Percentiles rank a stretch among this genome's conserved stretches.
Evolutionary conservation across 2,797 vertebrate genomes (phyloP).

Genomic region (Pantherophis alleghaniensis): DNA sequence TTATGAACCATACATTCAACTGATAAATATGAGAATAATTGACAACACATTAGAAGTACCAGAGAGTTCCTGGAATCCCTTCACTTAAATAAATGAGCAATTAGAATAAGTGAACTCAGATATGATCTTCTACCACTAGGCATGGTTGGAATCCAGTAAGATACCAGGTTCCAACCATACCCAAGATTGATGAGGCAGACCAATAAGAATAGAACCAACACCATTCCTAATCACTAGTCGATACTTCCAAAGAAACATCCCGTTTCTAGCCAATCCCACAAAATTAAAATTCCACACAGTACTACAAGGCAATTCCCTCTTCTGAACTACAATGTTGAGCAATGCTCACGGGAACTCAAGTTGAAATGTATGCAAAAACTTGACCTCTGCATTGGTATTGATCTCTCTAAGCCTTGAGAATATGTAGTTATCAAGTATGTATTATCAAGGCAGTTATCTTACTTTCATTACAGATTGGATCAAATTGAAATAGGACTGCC

Average conservation of each 20-base stretch:
- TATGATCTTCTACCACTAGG: background rate
- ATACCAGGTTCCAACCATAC: background rate
- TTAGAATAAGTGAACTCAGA: background rate
- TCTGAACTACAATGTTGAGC: background rate
- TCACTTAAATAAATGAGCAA: background rate
- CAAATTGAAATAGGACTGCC: background rate
- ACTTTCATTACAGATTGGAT: background rate
- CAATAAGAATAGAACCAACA: background rate
- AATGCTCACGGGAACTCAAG: background rate
- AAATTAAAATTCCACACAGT: background rate
- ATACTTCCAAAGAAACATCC: background rate
- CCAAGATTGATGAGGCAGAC: background rate
- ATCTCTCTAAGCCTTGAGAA: background rate
- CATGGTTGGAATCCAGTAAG: background rate
- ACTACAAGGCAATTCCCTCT: background rate
- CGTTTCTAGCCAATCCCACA: background rate
- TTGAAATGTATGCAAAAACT: background rate
- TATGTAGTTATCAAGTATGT: background rate
- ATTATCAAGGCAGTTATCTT: background rate
- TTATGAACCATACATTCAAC: background rate
- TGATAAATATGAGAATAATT: background rate
- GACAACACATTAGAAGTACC: background rate
- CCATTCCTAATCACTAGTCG: background rate
- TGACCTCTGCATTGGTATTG: background rate
- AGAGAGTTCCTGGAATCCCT: background rate